phyloP scores from a whole-genome alignment of 53 echinoderm and acorn worm species.

The Arbacia lixula region DNA sequence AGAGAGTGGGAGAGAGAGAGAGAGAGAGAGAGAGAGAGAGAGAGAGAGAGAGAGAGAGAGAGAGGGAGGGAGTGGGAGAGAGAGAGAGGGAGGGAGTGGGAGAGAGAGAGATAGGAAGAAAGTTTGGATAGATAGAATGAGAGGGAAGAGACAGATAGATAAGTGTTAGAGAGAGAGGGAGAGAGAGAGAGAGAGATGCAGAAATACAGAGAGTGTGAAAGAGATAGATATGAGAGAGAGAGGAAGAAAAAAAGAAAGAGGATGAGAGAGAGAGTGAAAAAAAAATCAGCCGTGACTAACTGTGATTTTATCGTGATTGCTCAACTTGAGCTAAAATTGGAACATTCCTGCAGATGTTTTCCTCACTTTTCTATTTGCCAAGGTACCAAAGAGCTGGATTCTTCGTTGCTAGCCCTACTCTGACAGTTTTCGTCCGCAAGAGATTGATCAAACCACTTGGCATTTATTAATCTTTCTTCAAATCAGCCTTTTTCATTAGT shows the following conservation, averaged over 20 bases:
- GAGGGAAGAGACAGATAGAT: no score
- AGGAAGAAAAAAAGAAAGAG: background rate
- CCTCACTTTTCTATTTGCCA: no score
- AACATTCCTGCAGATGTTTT: background rate
- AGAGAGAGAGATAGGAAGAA: background rate
- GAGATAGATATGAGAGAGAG: background rate
- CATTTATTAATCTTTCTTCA: no score
- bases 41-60: background rate
- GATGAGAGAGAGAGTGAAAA: background rate
- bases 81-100: background rate
- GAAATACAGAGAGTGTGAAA: background rate
- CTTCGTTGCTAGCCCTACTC: no score
- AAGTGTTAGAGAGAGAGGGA: background rate
- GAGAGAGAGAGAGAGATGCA: no score
- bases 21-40: background rate
- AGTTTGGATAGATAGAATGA: background rate
- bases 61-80: background rate
- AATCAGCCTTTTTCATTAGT: no score
- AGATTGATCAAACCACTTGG: no score
- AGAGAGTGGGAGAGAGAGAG: background rate
- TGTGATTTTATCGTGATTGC: background rate
- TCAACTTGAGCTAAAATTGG: slow-evolving; percentile 16
- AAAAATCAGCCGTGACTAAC: slow-evolving; percentile 21
- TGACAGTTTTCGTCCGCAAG: no score
- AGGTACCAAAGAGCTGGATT: no score